phyloP scores from a whole-genome alignment of 2,113 vertebrate genomes.

The Numida meleagris region DNA sequence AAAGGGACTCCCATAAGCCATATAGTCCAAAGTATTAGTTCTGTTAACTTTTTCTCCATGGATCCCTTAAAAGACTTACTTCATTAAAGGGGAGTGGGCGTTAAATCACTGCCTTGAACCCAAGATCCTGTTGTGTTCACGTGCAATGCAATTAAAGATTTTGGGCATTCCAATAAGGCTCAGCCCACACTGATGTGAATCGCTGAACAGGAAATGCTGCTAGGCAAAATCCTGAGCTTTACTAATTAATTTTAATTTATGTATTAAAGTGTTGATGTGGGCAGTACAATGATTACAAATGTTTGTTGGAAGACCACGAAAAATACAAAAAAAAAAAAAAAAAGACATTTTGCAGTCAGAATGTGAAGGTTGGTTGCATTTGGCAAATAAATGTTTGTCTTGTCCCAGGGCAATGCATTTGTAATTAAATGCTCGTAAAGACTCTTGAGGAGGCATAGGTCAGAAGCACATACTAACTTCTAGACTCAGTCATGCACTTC shows the following conservation, averaged over 20 bases:
- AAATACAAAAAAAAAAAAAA: background rate
- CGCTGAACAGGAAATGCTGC: constrained; percentile 64
- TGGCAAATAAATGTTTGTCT: background rate
- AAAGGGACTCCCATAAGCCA: background rate
- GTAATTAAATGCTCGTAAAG: background rate
- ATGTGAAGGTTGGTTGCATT: background rate
- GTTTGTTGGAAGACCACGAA: constrained; percentile 12
- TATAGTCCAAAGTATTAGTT: background rate
- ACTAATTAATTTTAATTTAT: constrained; percentile 45
- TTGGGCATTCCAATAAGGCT: constrained; percentile 56
- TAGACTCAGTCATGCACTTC: background rate
- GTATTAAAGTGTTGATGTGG: constrained; percentile 28
- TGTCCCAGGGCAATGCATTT: background rate
- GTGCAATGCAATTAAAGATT: constrained; percentile 33
- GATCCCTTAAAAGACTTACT: background rate
- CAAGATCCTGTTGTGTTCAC: constrained; percentile 7
- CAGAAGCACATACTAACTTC: background rate
- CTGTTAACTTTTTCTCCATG: background rate
- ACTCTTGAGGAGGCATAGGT: background rate
- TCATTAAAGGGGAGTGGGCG: background rate
- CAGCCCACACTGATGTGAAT: constrained; percentile 48
- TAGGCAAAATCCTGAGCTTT: constrained; percentile 20
- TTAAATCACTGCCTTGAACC: constrained; percentile 14
- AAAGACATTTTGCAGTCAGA: background rate
- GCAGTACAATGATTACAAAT: constrained; percentile 20